Conservation (phyloP, 2,888 invertebrate species). For the Caenorhabditis zanzibari region DNA sequence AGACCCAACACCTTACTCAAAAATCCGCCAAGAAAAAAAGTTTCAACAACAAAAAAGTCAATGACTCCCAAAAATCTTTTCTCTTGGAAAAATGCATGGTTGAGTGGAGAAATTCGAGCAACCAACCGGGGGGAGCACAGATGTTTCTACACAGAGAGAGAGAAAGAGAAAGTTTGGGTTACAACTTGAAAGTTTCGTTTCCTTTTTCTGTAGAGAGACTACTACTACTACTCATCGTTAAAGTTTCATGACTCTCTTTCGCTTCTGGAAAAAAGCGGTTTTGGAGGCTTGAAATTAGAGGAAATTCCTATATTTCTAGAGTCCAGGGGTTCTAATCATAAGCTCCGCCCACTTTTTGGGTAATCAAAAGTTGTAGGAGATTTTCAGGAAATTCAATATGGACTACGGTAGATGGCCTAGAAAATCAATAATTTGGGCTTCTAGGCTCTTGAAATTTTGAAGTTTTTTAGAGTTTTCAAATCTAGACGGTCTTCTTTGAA, state of each 20-base stretch:
- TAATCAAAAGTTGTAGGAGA: no score
- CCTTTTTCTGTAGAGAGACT: background rate
- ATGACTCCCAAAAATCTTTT: background rate
- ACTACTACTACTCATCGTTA: conserved; percentile 12
- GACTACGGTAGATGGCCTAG: no score
- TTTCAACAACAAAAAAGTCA: background rate
- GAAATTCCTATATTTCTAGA: no score
- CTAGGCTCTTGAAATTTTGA: no score
- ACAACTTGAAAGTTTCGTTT: conserved; percentile 7
- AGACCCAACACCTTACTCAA: no score
- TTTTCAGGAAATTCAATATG: no score
- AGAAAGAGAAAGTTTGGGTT: background rate
- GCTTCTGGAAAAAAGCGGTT: background rate
- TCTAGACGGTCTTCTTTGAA: no score
- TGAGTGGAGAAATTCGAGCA: conserved; percentile 36
- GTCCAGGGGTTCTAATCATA: no score
- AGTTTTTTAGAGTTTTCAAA: no score
- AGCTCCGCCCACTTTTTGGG: no score
- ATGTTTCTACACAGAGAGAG: conserved; percentile 9
- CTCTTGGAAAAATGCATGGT: conserved; percentile 52
- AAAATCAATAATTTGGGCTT: no score
- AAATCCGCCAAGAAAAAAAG: background rate
- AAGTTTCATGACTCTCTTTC: conserved; percentile 5
- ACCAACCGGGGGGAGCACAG: conserved; percentile 12
- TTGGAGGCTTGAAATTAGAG: no score